A percentile compares a stretch with the other conserved stretches of the same genome.
These are phyloP conservation scores for Coecobrya sp. DNA, from an alignment of 2,888 invertebrate genomes.

Conservation along the genomic window DNA sequence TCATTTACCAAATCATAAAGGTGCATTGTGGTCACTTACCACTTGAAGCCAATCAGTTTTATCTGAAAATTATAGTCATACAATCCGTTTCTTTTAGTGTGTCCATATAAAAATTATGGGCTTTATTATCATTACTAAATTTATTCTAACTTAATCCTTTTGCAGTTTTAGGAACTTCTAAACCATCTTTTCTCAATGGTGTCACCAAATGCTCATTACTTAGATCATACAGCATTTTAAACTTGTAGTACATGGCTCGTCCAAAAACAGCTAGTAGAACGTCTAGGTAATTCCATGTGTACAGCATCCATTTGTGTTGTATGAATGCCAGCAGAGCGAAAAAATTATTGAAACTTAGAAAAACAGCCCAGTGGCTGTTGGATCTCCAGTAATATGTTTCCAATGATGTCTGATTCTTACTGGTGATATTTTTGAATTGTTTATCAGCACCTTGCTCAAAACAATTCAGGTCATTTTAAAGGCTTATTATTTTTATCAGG, in stretches of 20 bases:
- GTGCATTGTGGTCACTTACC: constrained; percentile 75
- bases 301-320: constrained; percentile 75
- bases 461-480: neutral
- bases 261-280: constrained; percentile 76
- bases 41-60: constrained; percentile 79
- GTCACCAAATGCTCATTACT: constrained; percentile 32
- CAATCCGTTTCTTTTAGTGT: too few relatives aligned
- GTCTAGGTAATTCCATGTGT: constrained; percentile 81
- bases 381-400: constrained; percentile 71
- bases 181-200: constrained; percentile 18
- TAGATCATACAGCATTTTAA: constrained; percentile 75
- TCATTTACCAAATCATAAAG: constrained; percentile 74
- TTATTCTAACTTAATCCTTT: constrained; percentile 19
- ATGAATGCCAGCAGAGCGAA: constrained; percentile 70
- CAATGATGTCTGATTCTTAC: constrained; percentile 25
- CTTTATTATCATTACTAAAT: too few relatives aligned
- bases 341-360: constrained; percentile 70
- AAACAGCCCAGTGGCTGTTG: constrained; percentile 53
- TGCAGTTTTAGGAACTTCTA: constrained; percentile 41
- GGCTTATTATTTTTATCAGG: neutral
- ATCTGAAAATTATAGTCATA: constrained; percentile 62
- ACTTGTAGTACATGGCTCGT: constrained; percentile 76
- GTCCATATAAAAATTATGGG: too few relatives aligned
- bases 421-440: constrained; percentile 4
- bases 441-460: neutral